Percentiles rank a stretch among this genome's conserved stretches.
Conservation (phyloP, 2,888 invertebrate genomes). For the Fabriciana adippe region DNA sequence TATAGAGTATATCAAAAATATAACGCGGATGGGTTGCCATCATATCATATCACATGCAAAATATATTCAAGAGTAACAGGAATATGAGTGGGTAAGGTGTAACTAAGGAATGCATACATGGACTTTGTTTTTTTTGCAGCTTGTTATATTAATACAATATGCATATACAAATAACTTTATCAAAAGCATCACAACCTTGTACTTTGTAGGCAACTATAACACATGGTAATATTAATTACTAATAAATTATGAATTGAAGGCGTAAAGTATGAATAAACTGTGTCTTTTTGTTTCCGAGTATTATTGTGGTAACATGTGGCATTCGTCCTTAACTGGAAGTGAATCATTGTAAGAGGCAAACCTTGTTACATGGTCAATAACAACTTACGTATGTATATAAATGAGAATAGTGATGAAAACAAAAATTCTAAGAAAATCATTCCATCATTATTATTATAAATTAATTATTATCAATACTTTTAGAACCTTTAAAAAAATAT, state of each 20-base stretch:
- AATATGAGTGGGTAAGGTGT: too few relatives aligned
- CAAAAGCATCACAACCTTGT: neutral
- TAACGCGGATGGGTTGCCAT: too few relatives aligned
- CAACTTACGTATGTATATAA: conserved; percentile 16
- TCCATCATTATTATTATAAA: neutral
- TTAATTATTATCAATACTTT: neutral
- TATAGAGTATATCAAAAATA: too few relatives aligned
- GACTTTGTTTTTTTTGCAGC: too few relatives aligned
- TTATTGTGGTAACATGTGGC: conserved; percentile 34
- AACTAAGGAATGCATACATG: too few relatives aligned
- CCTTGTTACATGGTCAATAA: conserved; percentile 36
- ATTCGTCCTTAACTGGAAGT: conserved; percentile 35
- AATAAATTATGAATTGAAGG: conserved; percentile 19
- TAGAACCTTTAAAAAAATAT: too few relatives aligned
- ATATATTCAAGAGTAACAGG: too few relatives aligned
- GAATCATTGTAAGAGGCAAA: conserved; percentile 32
- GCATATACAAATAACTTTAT: too few relatives aligned
- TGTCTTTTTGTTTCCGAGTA: conserved; percentile 25
- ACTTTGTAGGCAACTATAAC: conserved; percentile 1
- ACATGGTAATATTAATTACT: neutral
- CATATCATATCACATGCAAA: too few relatives aligned
- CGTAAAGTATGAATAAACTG: conserved; percentile 11
- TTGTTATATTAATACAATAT: too few relatives aligned
- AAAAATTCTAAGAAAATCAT: conserved; percentile 8
- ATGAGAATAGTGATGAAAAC: conserved; percentile 5